These are phyloP conservation scores for Nasua narica DNA, from an alignment of 2,797 vertebrate species.

Conservation along the genomic window DNA sequence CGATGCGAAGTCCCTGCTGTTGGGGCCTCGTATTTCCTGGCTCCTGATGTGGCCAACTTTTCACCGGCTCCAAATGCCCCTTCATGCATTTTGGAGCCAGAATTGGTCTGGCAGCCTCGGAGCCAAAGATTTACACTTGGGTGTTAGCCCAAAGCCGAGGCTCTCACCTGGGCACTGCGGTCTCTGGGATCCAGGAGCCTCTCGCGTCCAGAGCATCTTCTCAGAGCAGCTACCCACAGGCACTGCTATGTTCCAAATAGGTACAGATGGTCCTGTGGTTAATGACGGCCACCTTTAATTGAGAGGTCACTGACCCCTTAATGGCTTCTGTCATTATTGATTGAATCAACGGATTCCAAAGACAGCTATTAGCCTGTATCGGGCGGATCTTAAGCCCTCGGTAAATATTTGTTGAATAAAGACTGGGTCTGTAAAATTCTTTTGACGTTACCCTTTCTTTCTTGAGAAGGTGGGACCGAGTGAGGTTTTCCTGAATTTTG, in stretches of 20 bases:
- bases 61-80: neutral
- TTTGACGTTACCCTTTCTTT: neutral
- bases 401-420: neutral
- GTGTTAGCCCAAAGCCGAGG: neutral
- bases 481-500: neutral
- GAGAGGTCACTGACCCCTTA: neutral
- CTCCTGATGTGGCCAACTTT: neutral
- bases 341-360: neutral
- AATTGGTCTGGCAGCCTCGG: fast-evolving
- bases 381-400: neutral
- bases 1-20: neutral
- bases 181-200: neutral
- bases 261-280: neutral
- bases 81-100: neutral
- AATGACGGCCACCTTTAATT: neutral
- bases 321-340: neutral
- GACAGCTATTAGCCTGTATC: neutral
- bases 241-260: fast-evolving
- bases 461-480: neutral
- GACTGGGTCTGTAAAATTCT: neutral
- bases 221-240: neutral
- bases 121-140: neutral
- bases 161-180: neutral
- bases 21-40: neutral
- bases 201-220: neutral